phyloP scores from a whole-genome alignment of 2,888 invertebrate species.

The Drosophila neutralis region DNA sequence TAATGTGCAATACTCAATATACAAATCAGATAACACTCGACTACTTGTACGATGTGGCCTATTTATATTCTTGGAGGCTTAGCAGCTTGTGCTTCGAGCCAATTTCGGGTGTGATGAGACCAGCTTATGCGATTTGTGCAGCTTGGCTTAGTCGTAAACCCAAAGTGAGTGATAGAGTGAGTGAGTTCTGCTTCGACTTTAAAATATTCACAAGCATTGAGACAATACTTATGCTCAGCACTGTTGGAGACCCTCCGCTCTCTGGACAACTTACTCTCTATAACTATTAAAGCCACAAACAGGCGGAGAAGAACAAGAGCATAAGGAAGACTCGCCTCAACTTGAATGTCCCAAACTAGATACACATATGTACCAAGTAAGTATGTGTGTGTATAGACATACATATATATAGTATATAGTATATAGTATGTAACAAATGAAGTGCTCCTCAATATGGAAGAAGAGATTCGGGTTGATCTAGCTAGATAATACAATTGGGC shows the following conservation, averaged over 20 bases:
- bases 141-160: too few relatives aligned
- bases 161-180: too few relatives aligned
- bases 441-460: not conserved
- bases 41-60: too few relatives aligned
- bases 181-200: not conserved
- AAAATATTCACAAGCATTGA: not conserved
- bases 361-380: not conserved
- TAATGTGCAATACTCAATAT: too few relatives aligned
- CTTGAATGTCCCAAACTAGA: not conserved
- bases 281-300: constrained; percentile 3
- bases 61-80: too few relatives aligned
- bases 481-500: not conserved
- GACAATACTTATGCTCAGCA: constrained; percentile 2
- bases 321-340: constrained; percentile 2
- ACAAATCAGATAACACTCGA: too few relatives aligned
- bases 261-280: not conserved
- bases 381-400: too few relatives aligned
- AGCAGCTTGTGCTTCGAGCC: too few relatives aligned
- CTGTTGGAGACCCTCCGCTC: constrained; percentile 8
- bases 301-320: not conserved
- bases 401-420: too few relatives aligned
- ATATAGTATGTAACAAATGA: not conserved
- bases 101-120: too few relatives aligned
- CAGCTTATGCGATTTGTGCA: too few relatives aligned
- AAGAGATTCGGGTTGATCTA: not conserved